These are phyloP conservation scores for Cyclura pinguis DNA, from an alignment of 2,797 vertebrate genomes.

Conservation along the genomic window DNA sequence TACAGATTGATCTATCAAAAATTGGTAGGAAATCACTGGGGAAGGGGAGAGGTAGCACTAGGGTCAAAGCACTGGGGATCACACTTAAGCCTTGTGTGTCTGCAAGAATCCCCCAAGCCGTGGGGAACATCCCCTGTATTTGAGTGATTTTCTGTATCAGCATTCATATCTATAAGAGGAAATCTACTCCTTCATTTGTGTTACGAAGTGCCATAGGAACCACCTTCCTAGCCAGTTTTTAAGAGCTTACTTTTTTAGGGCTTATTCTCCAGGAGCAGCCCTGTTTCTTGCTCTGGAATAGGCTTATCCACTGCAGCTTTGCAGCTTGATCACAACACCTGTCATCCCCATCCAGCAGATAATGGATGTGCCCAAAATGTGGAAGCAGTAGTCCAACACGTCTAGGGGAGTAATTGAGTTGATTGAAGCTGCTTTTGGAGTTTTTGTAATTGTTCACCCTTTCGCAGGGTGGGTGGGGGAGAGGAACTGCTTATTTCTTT, in stretches of 20 bases:
- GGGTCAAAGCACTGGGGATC: too few relatives aligned
- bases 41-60: too few relatives aligned
- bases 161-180: not conserved
- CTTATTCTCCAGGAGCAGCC: not conserved
- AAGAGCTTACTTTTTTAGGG: not conserved
- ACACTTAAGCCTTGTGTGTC: too few relatives aligned
- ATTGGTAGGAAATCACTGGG: too few relatives aligned
- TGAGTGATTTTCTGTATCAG: not conserved
- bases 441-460: not conserved
- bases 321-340: too few relatives aligned
- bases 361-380: too few relatives aligned
- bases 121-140: too few relatives aligned
- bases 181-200: not conserved
- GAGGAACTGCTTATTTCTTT: not conserved
- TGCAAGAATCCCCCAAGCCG: too few relatives aligned
- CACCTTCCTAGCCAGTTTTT: not conserved
- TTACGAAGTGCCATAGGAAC: not conserved
- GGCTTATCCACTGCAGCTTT: not conserved
- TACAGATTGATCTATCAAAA: too few relatives aligned
- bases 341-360: too few relatives aligned
- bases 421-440: not conserved
- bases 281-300: not conserved
- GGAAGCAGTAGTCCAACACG: not conserved
- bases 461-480: too few relatives aligned
- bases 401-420: not conserved